phyloP scores from a whole-genome alignment of 2,888 invertebrate species.

The Callosobruchus maculatus region DNA sequence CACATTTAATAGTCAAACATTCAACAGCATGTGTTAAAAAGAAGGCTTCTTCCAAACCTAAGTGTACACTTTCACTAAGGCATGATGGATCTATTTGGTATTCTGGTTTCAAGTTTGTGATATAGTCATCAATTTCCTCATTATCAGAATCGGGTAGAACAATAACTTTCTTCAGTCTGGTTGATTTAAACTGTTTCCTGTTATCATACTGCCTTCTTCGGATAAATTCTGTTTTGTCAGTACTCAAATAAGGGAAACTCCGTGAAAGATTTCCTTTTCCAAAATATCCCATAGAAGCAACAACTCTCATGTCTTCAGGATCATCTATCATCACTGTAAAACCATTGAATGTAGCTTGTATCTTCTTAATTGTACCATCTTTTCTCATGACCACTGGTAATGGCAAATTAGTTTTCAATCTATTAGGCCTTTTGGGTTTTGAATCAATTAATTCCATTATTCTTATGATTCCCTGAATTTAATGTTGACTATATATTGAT shows the following conservation, averaged over 20 bases:
- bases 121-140: conserved; percentile 61
- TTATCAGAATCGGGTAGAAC: conserved; percentile 63
- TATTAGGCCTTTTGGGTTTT: conserved; percentile 36
- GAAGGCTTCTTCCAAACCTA: conserved; percentile 76
- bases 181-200: conserved; percentile 46
- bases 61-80: conserved; percentile 60
- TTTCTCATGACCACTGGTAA: conserved; percentile 48
- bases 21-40: conserved; percentile 66
- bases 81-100: conserved; percentile 59
- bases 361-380: conserved; percentile 52
- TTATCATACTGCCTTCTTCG: conserved; percentile 59
- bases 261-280: conserved; percentile 61
- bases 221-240: conserved; percentile 52
- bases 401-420: conserved; percentile 40
- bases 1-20: conserved; percentile 60
- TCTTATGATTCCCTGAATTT: too few relatives aligned
- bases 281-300: conserved; percentile 72
- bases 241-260: conserved; percentile 39
- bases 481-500: too few relatives aligned
- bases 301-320: conserved; percentile 55
- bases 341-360: conserved; percentile 65
- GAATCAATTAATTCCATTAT: conserved; percentile 10
- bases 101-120: conserved; percentile 57
- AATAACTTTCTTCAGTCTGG: conserved; percentile 49
- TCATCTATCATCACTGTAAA: conserved; percentile 63